These are phyloP conservation scores for Chaetogeoica ovagalla DNA, from an alignment of 2,888 invertebrate species.

Conservation along the genomic window DNA sequence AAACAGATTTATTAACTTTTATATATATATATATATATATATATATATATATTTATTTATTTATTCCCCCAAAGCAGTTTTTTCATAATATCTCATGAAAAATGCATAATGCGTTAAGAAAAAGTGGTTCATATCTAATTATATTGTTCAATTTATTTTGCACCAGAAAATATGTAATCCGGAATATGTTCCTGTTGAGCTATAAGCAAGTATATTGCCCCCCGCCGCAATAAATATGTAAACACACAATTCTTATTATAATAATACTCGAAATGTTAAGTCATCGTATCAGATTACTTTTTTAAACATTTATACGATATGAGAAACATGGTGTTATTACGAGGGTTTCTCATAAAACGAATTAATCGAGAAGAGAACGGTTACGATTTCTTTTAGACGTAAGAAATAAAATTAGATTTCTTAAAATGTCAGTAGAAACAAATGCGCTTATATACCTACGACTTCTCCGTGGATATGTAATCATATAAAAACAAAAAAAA, in stretches of 20 bases:
- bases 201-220: background rate
- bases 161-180: slow-evolving; percentile 3
- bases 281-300: slow-evolving; percentile 34
- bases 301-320: slow-evolving; percentile 29
- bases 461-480: background rate
- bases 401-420: background rate
- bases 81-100: background rate
- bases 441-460: no score
- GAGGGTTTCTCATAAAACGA: background rate
- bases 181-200: background rate
- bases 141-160: slow-evolving; percentile 27
- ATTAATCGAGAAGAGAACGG: background rate
- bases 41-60: no score
- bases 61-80: no score
- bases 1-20: no score
- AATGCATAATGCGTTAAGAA: background rate
- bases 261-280: slow-evolving; percentile 36
- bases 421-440: background rate
- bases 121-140: slow-evolving; percentile 8
- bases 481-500: background rate
- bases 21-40: no score
- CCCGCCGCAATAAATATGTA: slow-evolving; percentile 12
- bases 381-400: background rate
- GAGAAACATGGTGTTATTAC: background rate
- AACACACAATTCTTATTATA: slow-evolving; percentile 11